Evolutionary conservation across 23 tunicate species (phyloP), one percentile per base, ranked within the genome.

Genomic region (Ascidia mentula): DNA sequence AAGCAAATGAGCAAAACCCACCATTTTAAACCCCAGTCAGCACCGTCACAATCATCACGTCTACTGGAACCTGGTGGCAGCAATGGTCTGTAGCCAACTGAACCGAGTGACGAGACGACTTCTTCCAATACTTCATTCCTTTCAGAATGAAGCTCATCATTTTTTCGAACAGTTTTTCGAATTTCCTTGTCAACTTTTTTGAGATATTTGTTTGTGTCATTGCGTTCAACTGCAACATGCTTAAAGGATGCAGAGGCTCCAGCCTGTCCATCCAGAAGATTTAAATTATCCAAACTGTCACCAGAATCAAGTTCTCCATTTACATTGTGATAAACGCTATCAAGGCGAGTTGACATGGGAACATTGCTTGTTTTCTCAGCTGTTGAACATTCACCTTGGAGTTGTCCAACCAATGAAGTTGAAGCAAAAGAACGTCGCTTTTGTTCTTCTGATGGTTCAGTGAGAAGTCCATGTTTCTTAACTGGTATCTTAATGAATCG

Each of bases 181-280:
- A 91, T 91, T 81, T 91, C 97, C 81, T 91, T 91, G 76, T 91
- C 97, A 40, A 91, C 79, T 74, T 76, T 85, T 78, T 91, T 91
- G 0, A 91, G 78, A 73, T 80, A 86, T 73, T 82, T 91, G 37
- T 77, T 76, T 12, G 97, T 77, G 70, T 91, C 97, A 46, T 91
- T 85, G 34, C 40, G 37, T 30, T 82, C 93, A 72, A 78, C 80
- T 37, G 82, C 72, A 32, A 81, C 32, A 26, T 77, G 53, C 39
- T 81, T 71, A 37, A 81, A 65, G 15, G 77, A 36, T 0, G 39
- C 77, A 20, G 40, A 35, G 7, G 7, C 24, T 31, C 22, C 20
- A 17, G 74, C 22, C 38, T 36, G 34, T 18, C 28, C 34, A 69
- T 42, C 38, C 15, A 86, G 46, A 39, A 86, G 38, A 24, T 42